Evolutionary conservation across 2,797 vertebrate genomes (phyloP).

Genomic region (Limosa lapponica): DNA sequence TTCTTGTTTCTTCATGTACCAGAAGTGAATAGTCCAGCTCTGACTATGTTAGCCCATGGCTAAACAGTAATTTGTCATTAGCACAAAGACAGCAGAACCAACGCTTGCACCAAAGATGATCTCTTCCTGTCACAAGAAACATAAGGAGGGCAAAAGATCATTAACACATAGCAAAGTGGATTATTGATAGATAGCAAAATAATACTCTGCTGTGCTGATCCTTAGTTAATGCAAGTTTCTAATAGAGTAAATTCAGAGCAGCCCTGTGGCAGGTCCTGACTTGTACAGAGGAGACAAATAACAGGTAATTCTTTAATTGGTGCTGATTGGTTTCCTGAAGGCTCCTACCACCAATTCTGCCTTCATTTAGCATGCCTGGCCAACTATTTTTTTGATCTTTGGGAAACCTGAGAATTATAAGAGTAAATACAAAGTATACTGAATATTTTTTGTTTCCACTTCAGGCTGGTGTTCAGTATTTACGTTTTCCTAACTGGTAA

Average conservation of each 20-base stretch:
- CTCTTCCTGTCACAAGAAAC: neutral
- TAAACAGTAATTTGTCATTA: fast-evolving
- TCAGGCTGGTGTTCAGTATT: neutral
- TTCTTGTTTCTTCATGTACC: neutral
- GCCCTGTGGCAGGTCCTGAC: neutral
- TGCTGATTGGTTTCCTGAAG: neutral
- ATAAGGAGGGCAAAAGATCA: neutral
- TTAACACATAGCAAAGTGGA: neutral
- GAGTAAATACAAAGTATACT: neutral
- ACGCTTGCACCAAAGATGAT: neutral
- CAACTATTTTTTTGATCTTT: neutral
- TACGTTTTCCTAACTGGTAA: neutral
- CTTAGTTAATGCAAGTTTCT: neutral
- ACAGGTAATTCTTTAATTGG: neutral
- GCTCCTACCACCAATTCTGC: neutral
- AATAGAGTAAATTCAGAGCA: neutral
- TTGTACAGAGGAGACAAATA: neutral
- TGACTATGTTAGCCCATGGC: neutral
- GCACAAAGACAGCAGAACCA: neutral
- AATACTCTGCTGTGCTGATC: neutral
- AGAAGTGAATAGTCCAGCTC: neutral
- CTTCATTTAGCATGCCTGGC: neutral
- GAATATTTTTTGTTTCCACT: neutral
- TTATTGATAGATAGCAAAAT: neutral
- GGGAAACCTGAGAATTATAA: neutral